Evolutionary conservation across 1,140 invertebrate species (phyloP), one percentile per base, ranked within the genome.

Genomic region (Pogonomyrmex barbatus): DNA sequence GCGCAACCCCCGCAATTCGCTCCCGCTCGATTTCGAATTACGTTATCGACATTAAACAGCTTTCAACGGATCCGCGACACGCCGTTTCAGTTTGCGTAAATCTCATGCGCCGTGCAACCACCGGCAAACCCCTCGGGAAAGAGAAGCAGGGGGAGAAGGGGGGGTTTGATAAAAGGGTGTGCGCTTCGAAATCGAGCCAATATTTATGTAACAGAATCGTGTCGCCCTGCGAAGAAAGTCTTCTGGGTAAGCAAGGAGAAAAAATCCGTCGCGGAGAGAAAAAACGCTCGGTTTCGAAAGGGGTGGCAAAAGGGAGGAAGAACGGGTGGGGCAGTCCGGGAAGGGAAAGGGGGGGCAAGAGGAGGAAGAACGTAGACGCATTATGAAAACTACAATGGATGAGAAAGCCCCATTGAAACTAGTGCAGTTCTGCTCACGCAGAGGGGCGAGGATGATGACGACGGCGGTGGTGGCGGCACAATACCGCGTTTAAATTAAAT

Each of bases 141-240:
- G 65, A 73, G 68, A 75, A 52, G 14, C 30, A 62, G 14, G 24
- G 36, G 39, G 54, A 17, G 33, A 36, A 4, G 24, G 10, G 17
- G 54, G 54, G 79, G 17, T 0, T 56, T 30, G 84, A 84, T 89
- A 87, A 90, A 90, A 90, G 89, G 79, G 88, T 90, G 89, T 90
- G 76, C 81, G 81, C 89, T 71, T 47, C 89, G 89, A 90, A 90
- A 90, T 90, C 78, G 89, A 90, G 89, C 89, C 90, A 91, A 91
- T 91, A 91, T 91, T 91, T 91, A 91, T 91, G 89, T 91, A 91
- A 91, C 90, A 88, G 87, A 91, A 91, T 90, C 89, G 67, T 70
- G 84, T 81, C 75, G 86, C 87, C 73, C 60, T 60, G 70, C 73
- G 88, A 73, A 58, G 56, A 65, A 85, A 79, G 79, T 79, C 82